Evolutionary conservation across 2,888 invertebrate genomes (phyloP), one percentile per base, ranked within the genome.

Genomic region (Lamellibrachia columna): DNA sequence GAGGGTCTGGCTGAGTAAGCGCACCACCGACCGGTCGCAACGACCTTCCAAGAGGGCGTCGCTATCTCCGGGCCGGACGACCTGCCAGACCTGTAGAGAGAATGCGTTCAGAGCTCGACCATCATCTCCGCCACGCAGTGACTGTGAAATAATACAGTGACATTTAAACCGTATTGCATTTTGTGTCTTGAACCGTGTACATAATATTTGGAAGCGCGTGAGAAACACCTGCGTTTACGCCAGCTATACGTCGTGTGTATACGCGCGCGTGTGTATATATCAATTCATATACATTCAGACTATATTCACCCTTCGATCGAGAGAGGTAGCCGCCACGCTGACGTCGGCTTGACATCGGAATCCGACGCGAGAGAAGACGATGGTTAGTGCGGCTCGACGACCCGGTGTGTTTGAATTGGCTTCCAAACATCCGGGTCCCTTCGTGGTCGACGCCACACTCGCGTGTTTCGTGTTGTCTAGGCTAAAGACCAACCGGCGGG

Each of bases 11-110:
- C 52, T 7, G 52, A 11, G n/a, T 52, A 52, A 11, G 53, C 91
- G 91, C 40, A 40, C 91, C 91, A 3, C n/a, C 91, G 22, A 3
- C 7, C 75, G 22, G 55, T 9, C 3, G n/a, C 75, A 75, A 75
- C 75, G 75, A 75, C 75, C 75, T 75, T 75, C 75, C 75, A 75
- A 75, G 75, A 75, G n/a, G 75, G 75, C 75, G 75, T 75, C 75
- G 75, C 75, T n/a, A 75, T 4, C 75, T 75, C 75, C 75, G 75
- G 75, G 75, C 22, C 75, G n/a, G 75, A 75, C 75, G n/a, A 11
- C 15, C 75, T 15, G 75, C 75, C 75, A n/a, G 75, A 22, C 75
- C 75, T 22, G 75, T 75, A 15, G 75, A 75, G 75, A 75, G 22
- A 22, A 75, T 75, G 75, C 75, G 75, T 75, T 75, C 75, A 75